Base-by-base conservation (phyloP, 2,888 invertebrate species). In the Girardia tigrina region DNA sequence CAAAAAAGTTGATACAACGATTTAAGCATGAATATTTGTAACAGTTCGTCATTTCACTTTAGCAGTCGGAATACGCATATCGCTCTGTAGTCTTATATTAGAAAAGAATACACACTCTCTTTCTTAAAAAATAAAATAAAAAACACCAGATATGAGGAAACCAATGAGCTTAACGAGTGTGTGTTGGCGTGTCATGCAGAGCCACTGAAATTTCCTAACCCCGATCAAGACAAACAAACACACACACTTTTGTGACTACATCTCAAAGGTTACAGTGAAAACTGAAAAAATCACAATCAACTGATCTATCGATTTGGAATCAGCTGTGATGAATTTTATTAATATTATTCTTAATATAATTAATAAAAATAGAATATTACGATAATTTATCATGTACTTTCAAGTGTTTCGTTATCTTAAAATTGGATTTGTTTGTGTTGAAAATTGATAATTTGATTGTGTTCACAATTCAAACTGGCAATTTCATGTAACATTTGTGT, bases 301-400 rank as follows among this genome's bases (percentile, higher is more conserved):
- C 56, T 56, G 56, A 56, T 56, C 56, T 56, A 56, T 56, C 56
- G 56, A 56, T 56, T 56, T 56, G 23, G 56, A 56, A 56, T 56
- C 56, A 56, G 56, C 56, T 56, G 56, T 56, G 56, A 20, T 56
- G 56, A 56, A 20, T 56, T 56, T n/a, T n/a, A n/a, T n/a, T n/a
- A n/a, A n/a, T n/a, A n/a, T n/a, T n/a, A n/a, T n/a, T n/a, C n/a
- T n/a, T n/a, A n/a, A n/a, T n/a, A n/a, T n/a, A n/a, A 23, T 20
- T 56, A 23, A n/a, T 56, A 56, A 56, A 20, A n/a, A 20, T n/a
- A n/a, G n/a, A 56, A 56, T 36, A 56, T 20, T 23, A 23, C 56
- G 23, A 20, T 56, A 8, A 56, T 16, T 56, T 36, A 36, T n/a
- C n/a, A 56, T 56, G 56, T 8, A 12, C n/a, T 12, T 56, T 56